Base-by-base conservation (phyloP, 2,113 vertebrate species). In the Oryzias celebensis region DNA sequence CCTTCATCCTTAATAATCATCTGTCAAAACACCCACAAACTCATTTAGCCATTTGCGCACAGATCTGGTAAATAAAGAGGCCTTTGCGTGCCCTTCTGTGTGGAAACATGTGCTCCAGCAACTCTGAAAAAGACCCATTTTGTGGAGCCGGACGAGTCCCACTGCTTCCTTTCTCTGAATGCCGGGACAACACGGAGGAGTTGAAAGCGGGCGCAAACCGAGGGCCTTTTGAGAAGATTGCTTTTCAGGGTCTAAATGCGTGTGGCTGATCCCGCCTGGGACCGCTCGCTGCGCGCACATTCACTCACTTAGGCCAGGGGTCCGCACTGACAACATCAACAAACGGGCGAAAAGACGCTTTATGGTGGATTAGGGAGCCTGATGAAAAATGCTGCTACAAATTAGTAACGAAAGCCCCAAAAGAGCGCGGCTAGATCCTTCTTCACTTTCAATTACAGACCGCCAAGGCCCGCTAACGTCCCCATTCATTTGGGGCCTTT, bases 61-160 rank as follows among this genome's bases (percentile, higher is more conserved):
- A 92, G 89, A 88, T 85, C 75, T 75, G 74, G 76, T 64, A 84
- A 90, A 92, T 88, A 89, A 93, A 92, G 84, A 87, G 84, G 77
- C 69, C 86, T 87, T 84, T 78, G 86, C 91, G 86, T 75, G 85
- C 78, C 91, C 90, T 87, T 91, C 91, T 91, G 86, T 90, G 87
- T 89, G 73, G 87, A 88, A 91, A 89, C 92, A 91, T 93, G 93
- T 92, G 93, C 91, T 93, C 91, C 87, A 90, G 87, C 92, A 92
- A 91, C 91, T 94, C 91, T 89, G 91, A 94, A 94, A 95, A 92
- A 89, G 91, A 92, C 92, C 92, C 91, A 89, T 90, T 93, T 91
- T 92, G 87, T 91, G 89, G 71, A 65, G 87, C 86, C 72, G 89
- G 90, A 81, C 87, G 89, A 90, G 86, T 90, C 93, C 91, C 90